These are phyloP conservation scores for Monodelphis domestica DNA, from an alignment of 2,797 vertebrate species.

Conservation along the genomic window DNA sequence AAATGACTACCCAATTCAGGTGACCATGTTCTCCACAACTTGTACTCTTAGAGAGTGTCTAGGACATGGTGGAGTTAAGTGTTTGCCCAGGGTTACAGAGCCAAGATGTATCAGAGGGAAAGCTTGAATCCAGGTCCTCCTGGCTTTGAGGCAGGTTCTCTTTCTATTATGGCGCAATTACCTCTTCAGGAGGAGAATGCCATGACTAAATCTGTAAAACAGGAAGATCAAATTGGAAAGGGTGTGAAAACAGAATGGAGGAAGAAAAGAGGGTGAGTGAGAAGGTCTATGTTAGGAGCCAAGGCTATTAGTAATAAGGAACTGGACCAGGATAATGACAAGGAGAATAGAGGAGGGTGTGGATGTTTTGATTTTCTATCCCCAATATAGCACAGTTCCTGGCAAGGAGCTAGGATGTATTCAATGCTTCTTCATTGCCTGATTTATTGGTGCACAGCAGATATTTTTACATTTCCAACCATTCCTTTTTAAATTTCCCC, in stretches of 20 bases:
- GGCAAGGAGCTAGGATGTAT: neutral
- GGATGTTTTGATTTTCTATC: neutral
- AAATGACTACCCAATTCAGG: neutral
- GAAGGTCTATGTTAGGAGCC: neutral
- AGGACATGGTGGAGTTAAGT: neutral
- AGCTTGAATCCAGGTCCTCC: neutral
- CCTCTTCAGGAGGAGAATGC: neutral
- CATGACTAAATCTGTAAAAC: neutral
- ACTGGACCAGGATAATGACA: neutral
- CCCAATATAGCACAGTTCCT: neutral
- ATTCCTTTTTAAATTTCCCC: neutral
- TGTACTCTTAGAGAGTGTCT: neutral
- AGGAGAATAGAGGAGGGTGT: neutral
- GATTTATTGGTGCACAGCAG: neutral
- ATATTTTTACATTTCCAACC: neutral
- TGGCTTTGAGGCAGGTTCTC: neutral
- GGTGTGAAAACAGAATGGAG: neutral
- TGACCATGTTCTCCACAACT: neutral
- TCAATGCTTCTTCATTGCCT: neutral
- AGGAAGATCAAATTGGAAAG: neutral
- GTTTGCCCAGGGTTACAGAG: neutral
- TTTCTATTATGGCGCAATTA: neutral
- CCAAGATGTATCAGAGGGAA: neutral
- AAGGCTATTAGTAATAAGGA: neutral
- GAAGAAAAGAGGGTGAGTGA: neutral